Evolutionary conservation across 2,888 invertebrate species (phyloP).

Genomic region (Kuschelorhynchus macadamiae): DNA sequence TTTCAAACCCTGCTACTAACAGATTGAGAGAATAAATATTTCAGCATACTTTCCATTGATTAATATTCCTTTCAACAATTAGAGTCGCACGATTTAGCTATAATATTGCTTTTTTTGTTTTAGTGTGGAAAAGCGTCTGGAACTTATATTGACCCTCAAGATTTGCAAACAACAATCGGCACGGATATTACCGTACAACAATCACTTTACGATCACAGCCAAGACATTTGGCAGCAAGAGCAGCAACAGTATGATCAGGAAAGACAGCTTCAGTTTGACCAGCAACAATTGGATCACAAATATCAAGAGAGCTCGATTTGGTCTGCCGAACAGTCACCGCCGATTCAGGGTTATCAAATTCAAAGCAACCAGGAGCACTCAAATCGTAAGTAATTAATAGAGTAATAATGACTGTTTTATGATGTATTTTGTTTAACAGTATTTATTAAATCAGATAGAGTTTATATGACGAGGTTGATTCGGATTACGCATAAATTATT

Average conservation of each 20-base stretch:
- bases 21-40: no score
- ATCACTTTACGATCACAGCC: conserved; percentile 48
- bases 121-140: conserved; percentile 64
- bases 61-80: no score
- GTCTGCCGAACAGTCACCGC: conserved; percentile 60
- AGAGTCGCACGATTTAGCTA: no score
- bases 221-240: conserved; percentile 58
- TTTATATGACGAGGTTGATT: no score
- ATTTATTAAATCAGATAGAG: no score
- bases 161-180: conserved; percentile 32
- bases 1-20: no score
- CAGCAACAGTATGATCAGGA: conserved; percentile 57
- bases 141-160: conserved; percentile 5
- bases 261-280: conserved; percentile 57
- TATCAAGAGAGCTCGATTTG: conserved; percentile 34
- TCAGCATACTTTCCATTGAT: no score
- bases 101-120: no score
- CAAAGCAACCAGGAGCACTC: conserved; percentile 38
- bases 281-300: no score
- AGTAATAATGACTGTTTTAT: no score
- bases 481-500: no score
- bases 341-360: conserved; percentile 15
- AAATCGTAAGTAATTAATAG: conserved; percentile 25
- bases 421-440: no score
- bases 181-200: conserved; percentile 44